These are phyloP conservation scores for Corythornis vintsioides DNA, from an alignment of 2,113 vertebrate species.

Conservation along the genomic window DNA sequence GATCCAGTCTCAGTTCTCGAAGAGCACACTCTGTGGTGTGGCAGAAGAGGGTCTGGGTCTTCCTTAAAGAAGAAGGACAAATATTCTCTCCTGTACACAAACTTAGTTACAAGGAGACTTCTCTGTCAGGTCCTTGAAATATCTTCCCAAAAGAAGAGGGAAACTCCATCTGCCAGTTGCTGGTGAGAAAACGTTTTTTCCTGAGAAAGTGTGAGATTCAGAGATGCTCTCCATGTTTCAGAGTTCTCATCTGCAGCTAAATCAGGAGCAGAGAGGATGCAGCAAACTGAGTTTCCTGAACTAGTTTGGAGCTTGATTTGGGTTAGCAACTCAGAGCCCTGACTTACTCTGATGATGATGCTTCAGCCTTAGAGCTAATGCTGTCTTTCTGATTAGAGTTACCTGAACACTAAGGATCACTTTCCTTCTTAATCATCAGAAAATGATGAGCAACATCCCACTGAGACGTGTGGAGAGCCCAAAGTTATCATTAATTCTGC, in stretches of 20 bases:
- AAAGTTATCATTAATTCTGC: constrained; percentile 4
- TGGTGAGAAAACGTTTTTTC: not conserved
- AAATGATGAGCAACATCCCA: not conserved
- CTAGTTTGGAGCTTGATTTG: not conserved
- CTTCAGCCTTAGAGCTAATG: not conserved
- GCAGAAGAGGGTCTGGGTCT: not conserved
- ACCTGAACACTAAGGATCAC: not conserved
- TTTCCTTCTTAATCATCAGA: not conserved
- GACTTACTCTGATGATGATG: not conserved
- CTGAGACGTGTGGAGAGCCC: not conserved
- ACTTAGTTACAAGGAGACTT: not conserved
- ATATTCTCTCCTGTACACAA: not conserved
- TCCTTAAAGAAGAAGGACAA: not conserved
- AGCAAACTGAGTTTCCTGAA: not conserved
- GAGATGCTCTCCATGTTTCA: not conserved
- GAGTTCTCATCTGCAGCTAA: not conserved
- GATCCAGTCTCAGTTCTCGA: not conserved
- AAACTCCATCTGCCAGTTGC: not conserved
- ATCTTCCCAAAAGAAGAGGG: not conserved
- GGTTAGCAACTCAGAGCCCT: not conserved
- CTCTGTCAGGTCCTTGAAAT: not conserved
- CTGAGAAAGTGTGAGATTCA: not conserved
- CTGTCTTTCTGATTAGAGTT: constrained; percentile 12
- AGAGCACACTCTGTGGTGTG: not conserved
- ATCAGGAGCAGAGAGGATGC: not conserved